A percentile compares a stretch with the other conserved stretches of the same genome.
phyloP scores from a whole-genome alignment of 2,888 invertebrate species.

The Synanthedon andrenaeformis region DNA sequence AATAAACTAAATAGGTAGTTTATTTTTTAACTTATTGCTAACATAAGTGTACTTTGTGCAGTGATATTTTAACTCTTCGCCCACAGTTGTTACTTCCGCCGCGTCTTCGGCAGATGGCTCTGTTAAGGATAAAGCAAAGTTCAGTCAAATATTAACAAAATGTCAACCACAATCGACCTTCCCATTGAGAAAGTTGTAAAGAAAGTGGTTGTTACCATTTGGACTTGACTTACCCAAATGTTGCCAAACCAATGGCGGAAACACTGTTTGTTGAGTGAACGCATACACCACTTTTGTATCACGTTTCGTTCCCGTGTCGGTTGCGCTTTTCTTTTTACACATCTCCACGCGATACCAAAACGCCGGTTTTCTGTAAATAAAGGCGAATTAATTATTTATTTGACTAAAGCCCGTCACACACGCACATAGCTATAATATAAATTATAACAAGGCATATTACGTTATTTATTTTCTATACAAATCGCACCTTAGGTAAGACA shows the following conservation, averaged over 20 bases:
- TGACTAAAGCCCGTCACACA: too few relatives aligned
- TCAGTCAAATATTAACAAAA: too few relatives aligned
- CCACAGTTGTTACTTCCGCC: constrained; percentile 42
- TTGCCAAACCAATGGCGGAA: constrained; percentile 60
- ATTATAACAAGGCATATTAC: too few relatives aligned
- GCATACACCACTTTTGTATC: constrained; percentile 40
- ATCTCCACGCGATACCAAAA: constrained; percentile 55
- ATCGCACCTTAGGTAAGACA: too few relatives aligned
- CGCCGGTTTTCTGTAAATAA: constrained; percentile 43
- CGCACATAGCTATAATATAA: too few relatives aligned
- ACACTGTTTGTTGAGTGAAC: constrained; percentile 56
- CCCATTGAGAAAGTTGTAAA: too few relatives aligned
- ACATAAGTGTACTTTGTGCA: constrained; percentile 43
- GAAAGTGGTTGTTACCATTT: too few relatives aligned
- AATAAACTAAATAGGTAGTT: constrained; percentile 17
- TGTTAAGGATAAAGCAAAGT: constrained; percentile 19
- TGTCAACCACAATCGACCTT: too few relatives aligned
- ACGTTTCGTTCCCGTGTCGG: constrained; percentile 24
- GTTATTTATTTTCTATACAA: too few relatives aligned
- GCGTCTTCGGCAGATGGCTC: constrained; percentile 45
- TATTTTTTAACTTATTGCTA: constrained; percentile 36
- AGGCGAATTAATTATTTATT: too few relatives aligned
- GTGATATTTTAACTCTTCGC: constrained; percentile 48
- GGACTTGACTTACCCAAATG: constrained; percentile 36
- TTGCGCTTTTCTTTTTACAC: constrained; percentile 28